A percentile compares a stretch with the other conserved stretches of the same genome.
Conservation (phyloP, 2,797 vertebrate genomes). For the Melanotaenia parkinsoni region DNA sequence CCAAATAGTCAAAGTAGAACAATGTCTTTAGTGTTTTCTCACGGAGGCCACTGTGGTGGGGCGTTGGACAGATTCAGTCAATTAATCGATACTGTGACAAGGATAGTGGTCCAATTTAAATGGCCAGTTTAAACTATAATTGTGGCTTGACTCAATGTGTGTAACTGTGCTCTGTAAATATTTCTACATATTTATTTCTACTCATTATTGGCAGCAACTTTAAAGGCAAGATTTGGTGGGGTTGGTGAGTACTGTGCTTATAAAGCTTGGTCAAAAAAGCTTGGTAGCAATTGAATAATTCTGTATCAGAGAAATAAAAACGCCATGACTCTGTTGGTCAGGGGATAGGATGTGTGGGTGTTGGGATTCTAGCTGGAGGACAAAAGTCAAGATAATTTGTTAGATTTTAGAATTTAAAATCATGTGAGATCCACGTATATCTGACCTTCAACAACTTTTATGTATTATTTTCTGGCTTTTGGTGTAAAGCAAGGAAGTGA, state of each 20-base stretch:
- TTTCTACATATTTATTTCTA: neutral
- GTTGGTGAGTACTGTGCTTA: conserved; percentile 60
- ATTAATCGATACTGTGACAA: too few species aligned
- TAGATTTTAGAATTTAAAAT: neutral
- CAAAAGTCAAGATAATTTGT: neutral
- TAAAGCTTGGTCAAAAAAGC: conserved; percentile 67
- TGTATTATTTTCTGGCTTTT: neutral
- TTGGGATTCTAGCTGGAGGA: neutral
- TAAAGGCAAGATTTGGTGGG: conserved; percentile 74
- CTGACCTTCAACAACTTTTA: neutral
- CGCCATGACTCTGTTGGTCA: conserved; percentile 24
- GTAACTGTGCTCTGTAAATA: neutral
- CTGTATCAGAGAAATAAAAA: conserved; percentile 48
- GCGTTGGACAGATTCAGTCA: too few species aligned
- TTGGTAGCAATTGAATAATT: conserved; percentile 56
- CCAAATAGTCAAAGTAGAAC: too few species aligned
- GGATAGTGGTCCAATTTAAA: too few species aligned
- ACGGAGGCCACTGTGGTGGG: too few species aligned
- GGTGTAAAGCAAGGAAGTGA: neutral
- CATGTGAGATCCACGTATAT: neutral
- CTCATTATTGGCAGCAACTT: conserved; percentile 70
- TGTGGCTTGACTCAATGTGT: too few species aligned
- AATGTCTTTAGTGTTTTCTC: too few species aligned
- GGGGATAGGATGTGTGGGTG: neutral
- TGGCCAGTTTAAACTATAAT: too few species aligned